These are phyloP conservation scores for Lepidurus arcticus DNA, from an alignment of 1,140 invertebrate species.

Conservation along the genomic window DNA sequence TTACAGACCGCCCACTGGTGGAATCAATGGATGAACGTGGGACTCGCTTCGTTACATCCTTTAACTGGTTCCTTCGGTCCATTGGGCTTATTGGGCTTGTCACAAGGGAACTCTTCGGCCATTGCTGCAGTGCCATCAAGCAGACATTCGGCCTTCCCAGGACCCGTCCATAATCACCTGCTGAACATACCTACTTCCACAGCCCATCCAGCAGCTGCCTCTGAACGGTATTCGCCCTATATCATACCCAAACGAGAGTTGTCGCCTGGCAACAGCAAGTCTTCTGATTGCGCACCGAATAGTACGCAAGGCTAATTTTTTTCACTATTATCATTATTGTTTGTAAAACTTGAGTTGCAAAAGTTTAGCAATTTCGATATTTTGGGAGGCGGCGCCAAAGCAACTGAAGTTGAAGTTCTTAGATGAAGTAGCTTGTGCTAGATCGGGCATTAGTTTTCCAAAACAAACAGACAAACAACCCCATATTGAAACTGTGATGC, in stretches of 20 bases:
- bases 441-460: too few species aligned
- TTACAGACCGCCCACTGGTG: conserved; percentile 11
- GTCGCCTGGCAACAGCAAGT: background rate
- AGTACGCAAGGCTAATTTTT: background rate
- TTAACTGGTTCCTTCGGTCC: background rate
- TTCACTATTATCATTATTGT: background rate
- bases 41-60: background rate
- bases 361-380: background rate
- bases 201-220: background rate
- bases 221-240: background rate
- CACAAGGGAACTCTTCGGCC: background rate
- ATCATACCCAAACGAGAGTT: background rate
- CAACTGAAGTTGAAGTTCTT: too few species aligned
- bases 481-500: too few species aligned
- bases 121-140: background rate
- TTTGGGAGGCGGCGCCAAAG: background rate
- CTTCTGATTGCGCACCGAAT: background rate
- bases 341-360: background rate
- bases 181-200: background rate
- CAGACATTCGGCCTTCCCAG: background rate
- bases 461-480: too few species aligned
- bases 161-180: background rate
- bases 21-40: conserved; percentile 4
- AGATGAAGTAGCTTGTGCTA: too few species aligned
- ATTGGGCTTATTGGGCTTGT: background rate